phyloP scores from a whole-genome alignment of 2,797 vertebrate genomes.

The Eulemur albifrons region DNA sequence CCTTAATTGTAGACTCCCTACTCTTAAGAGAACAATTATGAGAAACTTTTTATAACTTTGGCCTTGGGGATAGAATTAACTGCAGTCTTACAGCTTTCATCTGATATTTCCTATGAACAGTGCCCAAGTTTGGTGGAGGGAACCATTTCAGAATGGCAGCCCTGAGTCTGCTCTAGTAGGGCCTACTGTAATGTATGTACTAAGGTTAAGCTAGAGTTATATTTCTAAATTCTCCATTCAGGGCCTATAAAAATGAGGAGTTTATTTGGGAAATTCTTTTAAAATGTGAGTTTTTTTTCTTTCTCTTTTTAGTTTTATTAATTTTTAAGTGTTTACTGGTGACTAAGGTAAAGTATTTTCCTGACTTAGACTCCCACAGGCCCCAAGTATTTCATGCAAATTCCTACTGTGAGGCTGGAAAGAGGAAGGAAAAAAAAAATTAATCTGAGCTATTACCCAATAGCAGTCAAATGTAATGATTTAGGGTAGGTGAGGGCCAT shows the following conservation, averaged over 20 bases:
- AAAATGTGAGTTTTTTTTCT: background rate
- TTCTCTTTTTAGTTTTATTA: background rate
- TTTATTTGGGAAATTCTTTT: constrained; percentile 39
- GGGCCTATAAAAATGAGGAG: background rate
- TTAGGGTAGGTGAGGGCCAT: background rate
- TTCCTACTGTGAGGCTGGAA: background rate
- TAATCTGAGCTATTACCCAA: background rate
- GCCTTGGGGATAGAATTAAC: background rate
- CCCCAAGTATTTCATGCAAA: background rate
- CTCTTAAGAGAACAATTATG: constrained; percentile 30
- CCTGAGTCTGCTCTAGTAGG: background rate
- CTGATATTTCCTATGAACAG: background rate
- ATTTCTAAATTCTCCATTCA: constrained; percentile 1
- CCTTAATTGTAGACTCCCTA: background rate
- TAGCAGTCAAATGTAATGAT: background rate
- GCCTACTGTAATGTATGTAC: background rate
- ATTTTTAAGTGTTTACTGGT: constrained; percentile 39
- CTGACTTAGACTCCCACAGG: constrained; percentile 14
- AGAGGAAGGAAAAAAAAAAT: background rate
- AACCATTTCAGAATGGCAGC: background rate
- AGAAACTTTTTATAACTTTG: constrained; percentile 3
- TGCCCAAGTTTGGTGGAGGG: background rate
- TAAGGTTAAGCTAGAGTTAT: background rate
- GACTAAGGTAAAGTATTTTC: background rate
- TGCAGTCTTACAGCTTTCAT: background rate